These are phyloP conservation scores for Geodia barretti DNA, from an alignment of 37 sponge, comb jelly and placozoan species.

Conservation along the genomic window DNA sequence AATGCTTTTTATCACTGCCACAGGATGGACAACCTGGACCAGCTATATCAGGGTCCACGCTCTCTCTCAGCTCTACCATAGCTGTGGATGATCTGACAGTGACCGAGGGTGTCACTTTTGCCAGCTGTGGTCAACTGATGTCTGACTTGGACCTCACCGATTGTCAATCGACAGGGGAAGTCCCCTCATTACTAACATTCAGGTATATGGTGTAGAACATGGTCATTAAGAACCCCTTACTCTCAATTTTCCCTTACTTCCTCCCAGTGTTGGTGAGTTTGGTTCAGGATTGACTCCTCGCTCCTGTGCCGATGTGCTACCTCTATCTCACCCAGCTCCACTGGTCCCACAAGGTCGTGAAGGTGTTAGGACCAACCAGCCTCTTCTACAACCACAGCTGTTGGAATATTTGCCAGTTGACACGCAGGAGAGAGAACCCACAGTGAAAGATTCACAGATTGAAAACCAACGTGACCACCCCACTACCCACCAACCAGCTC, in stretches of 20 bases:
- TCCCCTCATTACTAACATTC: conserved; percentile 21
- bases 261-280: conserved; percentile 18
- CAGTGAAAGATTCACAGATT: not conserved
- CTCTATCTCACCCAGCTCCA: not conserved
- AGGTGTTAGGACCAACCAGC: too few species aligned
- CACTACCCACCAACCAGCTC: not conserved
- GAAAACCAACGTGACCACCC: not conserved
- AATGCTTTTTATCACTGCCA: too few species aligned
- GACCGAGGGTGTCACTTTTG: too few species aligned
- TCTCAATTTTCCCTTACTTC: not conserved
- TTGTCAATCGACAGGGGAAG: conserved; percentile 7
- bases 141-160: conserved; percentile 1
- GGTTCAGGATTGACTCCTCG: conserved; percentile 3
- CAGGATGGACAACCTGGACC: too few species aligned
- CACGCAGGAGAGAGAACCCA: not conserved
- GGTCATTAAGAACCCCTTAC: not conserved
- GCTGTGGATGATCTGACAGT: too few species aligned
- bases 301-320: not conserved
- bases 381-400: too few species aligned
- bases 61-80: too few species aligned
- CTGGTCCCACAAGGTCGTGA: not conserved
- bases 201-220: conserved; percentile 15
- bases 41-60: too few species aligned
- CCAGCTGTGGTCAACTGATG: too few species aligned
- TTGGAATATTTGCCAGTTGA: too few species aligned